Evolutionary conservation across 2,888 invertebrate genomes (phyloP), one percentile per base, ranked within the genome.

Genomic region (Acrocyrtus sp.): DNA sequence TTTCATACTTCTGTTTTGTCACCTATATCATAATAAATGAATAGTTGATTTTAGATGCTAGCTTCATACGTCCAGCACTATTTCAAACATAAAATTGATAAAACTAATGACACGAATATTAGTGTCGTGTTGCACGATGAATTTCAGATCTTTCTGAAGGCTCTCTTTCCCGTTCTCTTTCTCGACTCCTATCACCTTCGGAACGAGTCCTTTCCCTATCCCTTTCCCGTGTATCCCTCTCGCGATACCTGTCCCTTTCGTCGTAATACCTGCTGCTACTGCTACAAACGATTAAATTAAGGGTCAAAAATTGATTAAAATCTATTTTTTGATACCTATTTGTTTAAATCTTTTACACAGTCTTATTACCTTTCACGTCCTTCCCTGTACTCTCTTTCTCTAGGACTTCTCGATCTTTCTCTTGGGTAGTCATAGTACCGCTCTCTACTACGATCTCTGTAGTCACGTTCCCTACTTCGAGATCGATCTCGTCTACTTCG

Each of bases 211-310:
- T 86, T 84, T 83, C 88, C 84, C 85, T 81, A 81, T 85, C 88
- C 83, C 85, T 88, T 84, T 86, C 89, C 84, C 84, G 87, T 83
- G 84, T 80, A 53, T 86, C 89, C 61, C 89, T 86, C 82, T 90
- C 90, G 77, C 91, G 89, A 86, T 95, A 94, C 75, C 94, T 89
- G 85, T 95, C 94, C 76, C 94, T 89, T 85, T 95, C 94, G 81
- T 95, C 94, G 85, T 95, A 94, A 87, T 95, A 95, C 73, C 90
- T 88, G 84, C 83, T 81, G 73, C 68, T 78, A 45, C 75, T 74
- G 22, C 75, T 72, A 57, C 41, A 39, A 56, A 39, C n/a, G 41
- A 47, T n/a, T n/a, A n/a, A n/a, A n/a, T n/a, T 15, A 39, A 15
- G 10, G 15, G 10, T 12, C 41, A 39, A 39, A 15, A 39, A 39